Evolutionary conservation across 2,888 invertebrate genomes (phyloP).

Genomic region (Taphrorychus bicolor): DNA sequence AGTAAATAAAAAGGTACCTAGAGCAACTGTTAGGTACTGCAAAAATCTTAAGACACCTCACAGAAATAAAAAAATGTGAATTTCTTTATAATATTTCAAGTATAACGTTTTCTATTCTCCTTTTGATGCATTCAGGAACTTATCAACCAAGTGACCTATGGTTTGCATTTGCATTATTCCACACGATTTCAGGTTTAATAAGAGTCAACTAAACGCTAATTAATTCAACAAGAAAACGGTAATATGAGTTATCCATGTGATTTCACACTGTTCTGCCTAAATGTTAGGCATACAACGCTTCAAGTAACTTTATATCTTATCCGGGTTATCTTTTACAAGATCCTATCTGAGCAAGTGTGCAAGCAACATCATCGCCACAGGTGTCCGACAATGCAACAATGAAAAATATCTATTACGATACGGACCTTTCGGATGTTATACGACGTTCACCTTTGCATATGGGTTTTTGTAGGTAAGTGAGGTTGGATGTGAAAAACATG

Average conservation of each 20-base stretch:
- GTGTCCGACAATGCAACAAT: slow-evolving; percentile 30
- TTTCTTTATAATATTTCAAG: too few relatives aligned
- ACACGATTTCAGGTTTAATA: too few relatives aligned
- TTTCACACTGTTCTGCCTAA: slow-evolving; percentile 11
- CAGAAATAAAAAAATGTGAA: too few relatives aligned
- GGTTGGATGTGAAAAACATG: not conserved
- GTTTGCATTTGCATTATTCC: too few relatives aligned
- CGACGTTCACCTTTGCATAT: not conserved
- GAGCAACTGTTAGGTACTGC: too few relatives aligned
- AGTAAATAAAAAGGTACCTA: too few relatives aligned
- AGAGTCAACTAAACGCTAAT: slow-evolving; percentile 5
- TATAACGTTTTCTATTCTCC: too few relatives aligned
- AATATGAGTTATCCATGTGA: slow-evolving; percentile 10
- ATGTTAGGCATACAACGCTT: slow-evolving; percentile 15
- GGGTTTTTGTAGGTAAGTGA: not conserved
- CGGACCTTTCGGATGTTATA: not conserved
- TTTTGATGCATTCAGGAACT: too few relatives aligned
- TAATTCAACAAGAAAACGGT: slow-evolving; percentile 12
- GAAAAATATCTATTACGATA: slow-evolving; percentile 27
- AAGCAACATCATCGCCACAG: slow-evolving; percentile 31
- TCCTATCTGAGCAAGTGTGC: slow-evolving; percentile 33
- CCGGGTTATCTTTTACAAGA: slow-evolving; percentile 31
- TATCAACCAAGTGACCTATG: too few relatives aligned
- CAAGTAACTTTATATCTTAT: slow-evolving; percentile 28
- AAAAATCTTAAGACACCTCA: too few relatives aligned